Evolutionary conservation across 2,113 vertebrate genomes (phyloP).

Genomic region (Amphilophus citrinellus): DNA sequence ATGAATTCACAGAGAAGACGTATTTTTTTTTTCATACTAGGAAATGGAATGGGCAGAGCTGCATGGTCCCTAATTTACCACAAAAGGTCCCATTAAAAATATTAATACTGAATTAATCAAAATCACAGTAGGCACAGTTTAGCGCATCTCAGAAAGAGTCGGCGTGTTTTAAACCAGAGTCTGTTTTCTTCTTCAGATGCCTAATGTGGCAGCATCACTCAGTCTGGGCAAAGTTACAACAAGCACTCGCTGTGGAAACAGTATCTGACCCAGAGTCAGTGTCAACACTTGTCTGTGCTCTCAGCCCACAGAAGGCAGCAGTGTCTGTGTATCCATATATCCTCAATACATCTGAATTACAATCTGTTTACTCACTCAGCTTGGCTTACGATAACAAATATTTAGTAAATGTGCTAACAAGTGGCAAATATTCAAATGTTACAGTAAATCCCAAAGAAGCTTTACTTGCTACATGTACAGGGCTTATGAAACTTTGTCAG

Average conservation of each 20-base stretch:
- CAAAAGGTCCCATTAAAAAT: background rate
- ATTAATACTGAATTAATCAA: background rate
- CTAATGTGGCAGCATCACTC: background rate
- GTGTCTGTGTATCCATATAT: background rate
- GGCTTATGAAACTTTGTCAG: background rate
- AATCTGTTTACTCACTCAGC: background rate
- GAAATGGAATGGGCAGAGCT: background rate
- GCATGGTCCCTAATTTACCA: background rate
- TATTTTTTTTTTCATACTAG: background rate
- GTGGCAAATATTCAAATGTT: background rate
- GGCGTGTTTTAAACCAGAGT: no score
- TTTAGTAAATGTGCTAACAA: background rate
- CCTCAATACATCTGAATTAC: background rate
- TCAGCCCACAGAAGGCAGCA: background rate
- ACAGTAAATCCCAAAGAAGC: background rate
- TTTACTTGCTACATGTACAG: background rate
- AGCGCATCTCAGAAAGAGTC: background rate
- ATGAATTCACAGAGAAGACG: background rate
- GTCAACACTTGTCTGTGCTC: background rate
- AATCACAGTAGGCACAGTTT: background rate
- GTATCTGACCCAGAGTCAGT: background rate
- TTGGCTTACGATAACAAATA: background rate
- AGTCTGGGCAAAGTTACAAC: background rate
- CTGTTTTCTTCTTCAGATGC: background rate
- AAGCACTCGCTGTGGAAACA: background rate